Conservation (phyloP, 2,888 invertebrate species). For the Troilus luridus region DNA sequence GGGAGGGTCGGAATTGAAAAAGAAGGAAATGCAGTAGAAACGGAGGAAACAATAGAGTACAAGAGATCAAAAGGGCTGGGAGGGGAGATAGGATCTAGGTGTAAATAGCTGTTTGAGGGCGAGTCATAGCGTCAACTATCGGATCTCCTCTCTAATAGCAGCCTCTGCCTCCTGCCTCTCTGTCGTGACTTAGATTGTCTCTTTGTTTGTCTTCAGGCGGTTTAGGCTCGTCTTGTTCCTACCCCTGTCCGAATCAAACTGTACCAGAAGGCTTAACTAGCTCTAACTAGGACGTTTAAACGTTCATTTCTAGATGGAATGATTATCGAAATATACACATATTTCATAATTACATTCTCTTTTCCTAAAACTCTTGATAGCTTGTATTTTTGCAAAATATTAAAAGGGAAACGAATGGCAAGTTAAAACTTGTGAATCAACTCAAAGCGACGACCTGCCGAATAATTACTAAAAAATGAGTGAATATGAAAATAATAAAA, state of each 20-base stretch:
- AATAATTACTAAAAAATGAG: too few species aligned
- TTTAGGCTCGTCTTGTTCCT: neutral
- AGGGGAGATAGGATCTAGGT: constrained; percentile 1
- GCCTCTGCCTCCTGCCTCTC: neutral
- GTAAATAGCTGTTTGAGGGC: constrained; percentile 22
- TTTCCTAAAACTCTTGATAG: too few species aligned
- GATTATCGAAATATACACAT: too few species aligned
- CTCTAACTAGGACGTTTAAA: too few species aligned
- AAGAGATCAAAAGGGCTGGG: neutral
- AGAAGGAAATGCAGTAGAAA: constrained; percentile 29
- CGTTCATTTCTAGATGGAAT: too few species aligned
- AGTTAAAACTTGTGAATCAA: too few species aligned
- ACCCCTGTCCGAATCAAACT: neutral
- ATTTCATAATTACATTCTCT: too few species aligned
- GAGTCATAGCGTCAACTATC: neutral
- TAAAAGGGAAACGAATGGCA: too few species aligned
- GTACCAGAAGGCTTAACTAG: neutral
- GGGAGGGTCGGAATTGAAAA: constrained; percentile 35
- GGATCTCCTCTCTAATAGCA: neutral
- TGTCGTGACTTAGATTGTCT: constrained; percentile 34
- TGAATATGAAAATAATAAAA: neutral
- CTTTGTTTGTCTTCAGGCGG: neutral
- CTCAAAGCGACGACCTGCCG: too few species aligned
- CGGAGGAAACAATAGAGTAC: constrained; percentile 32
- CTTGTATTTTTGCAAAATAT: too few species aligned